Conservation (phyloP, 2,113 vertebrate species). For the Beaufortia kweichowensis region DNA sequence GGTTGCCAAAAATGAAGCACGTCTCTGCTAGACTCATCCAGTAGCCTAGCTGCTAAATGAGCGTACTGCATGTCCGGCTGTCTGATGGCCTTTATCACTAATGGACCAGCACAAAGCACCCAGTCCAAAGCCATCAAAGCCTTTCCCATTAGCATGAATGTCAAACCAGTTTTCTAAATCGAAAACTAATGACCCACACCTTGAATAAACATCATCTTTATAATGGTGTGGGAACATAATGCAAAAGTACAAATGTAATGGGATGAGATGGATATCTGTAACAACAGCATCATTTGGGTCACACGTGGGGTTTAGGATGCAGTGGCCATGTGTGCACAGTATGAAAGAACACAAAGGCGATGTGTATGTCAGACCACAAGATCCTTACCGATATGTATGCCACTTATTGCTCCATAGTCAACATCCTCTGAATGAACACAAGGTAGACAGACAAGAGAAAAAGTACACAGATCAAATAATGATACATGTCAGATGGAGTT, state of each 20-base stretch:
- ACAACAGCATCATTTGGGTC: slow-evolving; percentile 16
- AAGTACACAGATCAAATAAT: slow-evolving; percentile 22
- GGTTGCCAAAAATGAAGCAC: neutral
- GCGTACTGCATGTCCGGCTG: slow-evolving; percentile 12
- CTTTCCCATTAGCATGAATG: slow-evolving; percentile 37
- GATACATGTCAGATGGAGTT: slow-evolving; percentile 1
- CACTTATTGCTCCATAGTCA: slow-evolving; percentile 45
- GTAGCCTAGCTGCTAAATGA: slow-evolving; percentile 21
- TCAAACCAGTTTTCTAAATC: slow-evolving; percentile 49
- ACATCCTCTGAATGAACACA: slow-evolving; percentile 22
- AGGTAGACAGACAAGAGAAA: neutral
- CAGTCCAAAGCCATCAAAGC: slow-evolving; percentile 49
- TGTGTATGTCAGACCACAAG: neutral
- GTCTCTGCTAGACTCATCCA: slow-evolving; percentile 37
- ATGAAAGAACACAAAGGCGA: neutral
- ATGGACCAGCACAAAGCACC: slow-evolving; percentile 47
- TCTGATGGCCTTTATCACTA: slow-evolving; percentile 42
- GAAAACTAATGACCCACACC: slow-evolving; percentile 41
- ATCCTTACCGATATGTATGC: slow-evolving; percentile 46
- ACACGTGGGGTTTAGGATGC: slow-evolving; percentile 4
- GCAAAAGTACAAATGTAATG: slow-evolving; percentile 23
- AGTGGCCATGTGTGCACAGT: neutral
- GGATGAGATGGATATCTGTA: slow-evolving; percentile 30
- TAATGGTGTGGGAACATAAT: slow-evolving; percentile 30
- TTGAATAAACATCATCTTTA: slow-evolving; percentile 42